phyloP scores from a whole-genome alignment of 2,888 invertebrate genomes.

The Galerucella nymphaeae region DNA sequence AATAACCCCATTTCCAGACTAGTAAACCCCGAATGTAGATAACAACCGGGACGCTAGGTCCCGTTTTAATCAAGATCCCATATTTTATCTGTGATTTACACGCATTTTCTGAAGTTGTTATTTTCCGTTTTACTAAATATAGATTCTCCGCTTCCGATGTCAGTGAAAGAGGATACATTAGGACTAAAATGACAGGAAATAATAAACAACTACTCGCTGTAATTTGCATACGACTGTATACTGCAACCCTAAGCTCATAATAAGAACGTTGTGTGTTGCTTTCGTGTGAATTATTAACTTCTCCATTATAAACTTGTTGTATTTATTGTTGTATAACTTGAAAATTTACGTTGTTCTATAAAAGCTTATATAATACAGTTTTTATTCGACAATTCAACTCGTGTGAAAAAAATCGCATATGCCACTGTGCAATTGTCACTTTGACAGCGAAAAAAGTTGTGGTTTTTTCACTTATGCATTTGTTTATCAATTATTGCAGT shows the following conservation, averaged over 20 bases:
- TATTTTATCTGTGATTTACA: slow-evolving; percentile 34
- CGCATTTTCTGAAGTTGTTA: slow-evolving; percentile 39
- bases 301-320: slow-evolving; percentile 38
- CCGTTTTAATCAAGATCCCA: slow-evolving; percentile 29
- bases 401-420: too few species aligned
- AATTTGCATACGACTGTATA: slow-evolving; percentile 45
- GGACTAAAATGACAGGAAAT: slow-evolving; percentile 46
- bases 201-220: slow-evolving; percentile 45
- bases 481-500: too few species aligned
- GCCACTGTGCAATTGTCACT: too few species aligned
- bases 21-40: slow-evolving; percentile 22
- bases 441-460: too few species aligned
- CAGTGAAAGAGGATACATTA: slow-evolving; percentile 42
- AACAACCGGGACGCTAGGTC: slow-evolving; percentile 20
- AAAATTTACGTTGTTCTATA: slow-evolving; percentile 13
- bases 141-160: slow-evolving; percentile 43
- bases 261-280: slow-evolving; percentile 40
- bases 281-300: slow-evolving; percentile 39
- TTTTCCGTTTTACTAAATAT: slow-evolving; percentile 44
- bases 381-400: too few species aligned
- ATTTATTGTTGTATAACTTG: slow-evolving; percentile 24
- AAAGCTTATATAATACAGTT: background rate
- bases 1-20: slow-evolving; percentile 22
- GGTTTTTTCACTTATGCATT: too few species aligned
- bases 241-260: slow-evolving; percentile 41